These are phyloP conservation scores for Thereuonema tuberculata DNA, from an alignment of 1,140 invertebrate genomes.

Conservation along the genomic window DNA sequence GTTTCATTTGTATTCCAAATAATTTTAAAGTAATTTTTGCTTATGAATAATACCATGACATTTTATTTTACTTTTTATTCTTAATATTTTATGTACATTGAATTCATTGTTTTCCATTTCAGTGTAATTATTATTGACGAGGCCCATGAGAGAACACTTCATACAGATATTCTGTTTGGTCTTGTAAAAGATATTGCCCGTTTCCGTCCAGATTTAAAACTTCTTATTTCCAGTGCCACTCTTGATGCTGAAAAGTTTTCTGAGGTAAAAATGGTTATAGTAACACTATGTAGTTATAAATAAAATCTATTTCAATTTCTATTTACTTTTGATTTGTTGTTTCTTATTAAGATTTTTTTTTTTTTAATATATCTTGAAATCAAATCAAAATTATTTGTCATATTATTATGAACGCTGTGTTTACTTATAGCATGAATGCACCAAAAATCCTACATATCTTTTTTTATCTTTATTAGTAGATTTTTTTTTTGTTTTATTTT, in stretches of 20 bases:
- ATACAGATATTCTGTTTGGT: conserved; percentile 97
- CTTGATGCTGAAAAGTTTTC: conserved; percentile 98
- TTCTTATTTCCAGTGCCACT: conserved; percentile 95
- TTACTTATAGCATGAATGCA: no score
- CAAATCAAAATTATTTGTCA: background rate
- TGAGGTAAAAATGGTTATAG: conserved; percentile 30
- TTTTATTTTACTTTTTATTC: no score
- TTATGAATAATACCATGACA: no score
- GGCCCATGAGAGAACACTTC: conserved; percentile 94
- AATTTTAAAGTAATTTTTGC: no score
- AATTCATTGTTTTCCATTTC: conserved; percentile 23
- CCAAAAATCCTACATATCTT: no score
- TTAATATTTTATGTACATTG: no score
- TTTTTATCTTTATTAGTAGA: no score
- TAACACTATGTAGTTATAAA: background rate
- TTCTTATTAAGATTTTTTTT: background rate
- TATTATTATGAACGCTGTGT: no score
- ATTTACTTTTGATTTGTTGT: background rate
- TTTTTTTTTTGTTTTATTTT: no score
- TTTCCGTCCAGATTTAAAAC: conserved; percentile 86
- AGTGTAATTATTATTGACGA: conserved; percentile 99
- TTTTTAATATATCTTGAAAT: background rate
- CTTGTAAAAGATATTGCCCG: conserved; percentile 94
- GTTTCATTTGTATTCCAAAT: no score
- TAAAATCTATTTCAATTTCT: background rate